Percentiles rank a stretch among this genome's conserved stretches.
phyloP scores from a whole-genome alignment of 1,140 invertebrate genomes.

The Holotrichia oblita region DNA sequence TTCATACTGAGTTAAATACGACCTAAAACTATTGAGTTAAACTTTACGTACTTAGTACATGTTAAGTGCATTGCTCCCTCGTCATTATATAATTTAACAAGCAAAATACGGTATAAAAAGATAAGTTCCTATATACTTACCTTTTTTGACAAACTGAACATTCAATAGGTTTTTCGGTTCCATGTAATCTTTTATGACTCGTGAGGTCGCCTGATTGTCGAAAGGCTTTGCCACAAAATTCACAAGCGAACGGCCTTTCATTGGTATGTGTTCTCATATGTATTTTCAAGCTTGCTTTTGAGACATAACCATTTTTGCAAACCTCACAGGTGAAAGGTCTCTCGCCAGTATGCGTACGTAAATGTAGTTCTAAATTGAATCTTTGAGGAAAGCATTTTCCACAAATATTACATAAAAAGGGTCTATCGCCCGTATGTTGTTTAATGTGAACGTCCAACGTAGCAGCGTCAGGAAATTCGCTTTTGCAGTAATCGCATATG shows the following conservation, averaged over 20 bases:
- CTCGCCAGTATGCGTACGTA: constrained; percentile 71
- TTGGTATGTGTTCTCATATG: constrained; percentile 71
- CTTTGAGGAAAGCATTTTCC: constrained; percentile 69
- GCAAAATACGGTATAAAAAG: no score
- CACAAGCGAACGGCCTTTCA: constrained; percentile 66
- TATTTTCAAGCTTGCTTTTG: constrained; percentile 66
- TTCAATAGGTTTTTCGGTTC: constrained; percentile 61
- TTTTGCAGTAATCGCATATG: constrained; percentile 61
- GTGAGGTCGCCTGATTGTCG: constrained; percentile 59
- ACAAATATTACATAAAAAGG: constrained; percentile 65
- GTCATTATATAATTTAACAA: no score
- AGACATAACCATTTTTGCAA: constrained; percentile 61
- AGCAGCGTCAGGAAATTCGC: constrained; percentile 62
- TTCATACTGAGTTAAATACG: no score
- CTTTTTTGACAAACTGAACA: constrained; percentile 59
- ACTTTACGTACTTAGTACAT: no score
- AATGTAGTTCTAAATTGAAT: constrained; percentile 73
- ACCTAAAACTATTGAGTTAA: no score
- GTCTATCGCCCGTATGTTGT: constrained; percentile 65
- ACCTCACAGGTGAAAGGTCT: constrained; percentile 60
- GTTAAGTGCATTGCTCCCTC: no score
- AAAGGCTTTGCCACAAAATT: constrained; percentile 63
- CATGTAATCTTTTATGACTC: constrained; percentile 60
- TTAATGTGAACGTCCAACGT: constrained; percentile 64
- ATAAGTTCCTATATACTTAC: constrained; percentile 44